Evolutionary conservation across 2,888 invertebrate species (phyloP).

Genomic region (Meiosimyza decipiens): DNA sequence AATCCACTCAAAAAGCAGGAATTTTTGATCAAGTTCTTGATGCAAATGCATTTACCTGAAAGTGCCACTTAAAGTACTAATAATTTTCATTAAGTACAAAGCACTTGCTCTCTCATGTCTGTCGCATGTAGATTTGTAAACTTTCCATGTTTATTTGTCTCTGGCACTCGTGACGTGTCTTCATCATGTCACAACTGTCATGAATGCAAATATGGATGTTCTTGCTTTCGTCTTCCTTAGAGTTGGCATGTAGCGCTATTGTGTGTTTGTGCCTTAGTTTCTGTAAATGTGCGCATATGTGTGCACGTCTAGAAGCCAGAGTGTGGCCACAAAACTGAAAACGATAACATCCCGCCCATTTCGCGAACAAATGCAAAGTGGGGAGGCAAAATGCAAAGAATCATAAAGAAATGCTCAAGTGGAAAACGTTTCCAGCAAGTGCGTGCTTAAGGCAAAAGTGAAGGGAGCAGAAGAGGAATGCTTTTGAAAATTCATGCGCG

Average conservation of each 20-base stretch:
- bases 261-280: background rate
- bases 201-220: constrained; percentile 14
- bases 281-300: background rate
- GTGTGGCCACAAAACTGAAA: background rate
- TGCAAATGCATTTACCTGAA: no score
- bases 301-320: background rate
- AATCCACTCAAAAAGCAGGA: no score
- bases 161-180: constrained; percentile 22
- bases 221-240: background rate
- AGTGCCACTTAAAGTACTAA: background rate
- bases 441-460: background rate
- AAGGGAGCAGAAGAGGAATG: background rate
- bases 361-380: background rate
- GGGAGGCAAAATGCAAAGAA: background rate
- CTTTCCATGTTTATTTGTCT: constrained; percentile 16
- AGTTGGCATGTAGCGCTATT: background rate
- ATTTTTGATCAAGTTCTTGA: no score
- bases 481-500: background rate
- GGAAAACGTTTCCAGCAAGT: constrained; percentile 7
- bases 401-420: background rate
- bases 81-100: background rate
- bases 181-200: constrained; percentile 16
- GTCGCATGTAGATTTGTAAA: background rate
- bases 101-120: background rate
- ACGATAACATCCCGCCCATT: no score